These are phyloP conservation scores for Paramuricea clavata DNA, from an alignment of 92 coral and sea anemone genomes.

Conservation along the genomic window DNA sequence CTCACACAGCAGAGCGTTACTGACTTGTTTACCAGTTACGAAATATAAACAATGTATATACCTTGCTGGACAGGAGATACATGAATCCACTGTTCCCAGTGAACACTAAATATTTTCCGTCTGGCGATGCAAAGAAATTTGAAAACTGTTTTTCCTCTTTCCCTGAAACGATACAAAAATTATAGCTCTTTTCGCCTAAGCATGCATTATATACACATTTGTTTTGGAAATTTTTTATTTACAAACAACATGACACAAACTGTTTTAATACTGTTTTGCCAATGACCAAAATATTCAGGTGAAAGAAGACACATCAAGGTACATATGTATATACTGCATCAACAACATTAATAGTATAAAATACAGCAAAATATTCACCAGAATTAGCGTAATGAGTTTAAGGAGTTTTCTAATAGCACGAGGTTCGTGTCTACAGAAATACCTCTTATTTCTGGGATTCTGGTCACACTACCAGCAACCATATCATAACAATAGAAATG, in stretches of 20 bases:
- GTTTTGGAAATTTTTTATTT: too few relatives aligned
- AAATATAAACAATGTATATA: constrained; percentile 33
- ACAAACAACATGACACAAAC: too few relatives aligned
- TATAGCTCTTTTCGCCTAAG: too few relatives aligned
- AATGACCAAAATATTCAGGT: too few relatives aligned
- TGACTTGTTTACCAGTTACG: neutral
- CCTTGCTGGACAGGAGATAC: constrained; percentile 90
- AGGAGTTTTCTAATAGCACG: too few relatives aligned
- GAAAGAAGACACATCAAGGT: too few relatives aligned
- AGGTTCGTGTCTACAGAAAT: neutral
- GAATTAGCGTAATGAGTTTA: too few relatives aligned
- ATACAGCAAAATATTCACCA: too few relatives aligned
- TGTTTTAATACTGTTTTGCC: too few relatives aligned
- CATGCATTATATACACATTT: too few relatives aligned
- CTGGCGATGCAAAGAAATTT: constrained; percentile 87
- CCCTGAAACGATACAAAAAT: constrained; percentile 60
- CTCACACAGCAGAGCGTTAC: neutral
- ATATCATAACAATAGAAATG: constrained; percentile 91
- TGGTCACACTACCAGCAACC: constrained; percentile 87
- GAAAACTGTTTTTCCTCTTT: constrained; percentile 82
- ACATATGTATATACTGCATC: too few relatives aligned
- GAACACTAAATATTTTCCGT: constrained; percentile 88
- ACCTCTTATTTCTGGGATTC: constrained; percentile 96
- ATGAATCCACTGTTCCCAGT: constrained; percentile 87
- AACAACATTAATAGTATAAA: too few relatives aligned